Evolutionary conservation across 2,888 invertebrate genomes (phyloP), one percentile per base, ranked within the genome.

Genomic region (Zhuqinia jingwanae): DNA sequence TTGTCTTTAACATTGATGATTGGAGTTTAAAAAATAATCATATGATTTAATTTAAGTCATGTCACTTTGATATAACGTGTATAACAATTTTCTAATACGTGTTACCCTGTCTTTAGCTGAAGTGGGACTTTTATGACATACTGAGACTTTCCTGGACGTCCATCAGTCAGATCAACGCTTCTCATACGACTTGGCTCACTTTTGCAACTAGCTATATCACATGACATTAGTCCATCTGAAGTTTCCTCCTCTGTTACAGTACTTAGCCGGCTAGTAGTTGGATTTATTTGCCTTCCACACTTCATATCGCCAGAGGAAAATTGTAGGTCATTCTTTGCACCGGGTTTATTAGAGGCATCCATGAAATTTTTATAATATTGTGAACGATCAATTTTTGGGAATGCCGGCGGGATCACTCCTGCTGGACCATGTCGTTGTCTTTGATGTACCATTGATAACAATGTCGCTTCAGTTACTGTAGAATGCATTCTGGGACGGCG

Each of bases 401-500:
- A 77, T 25, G 77, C 42, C 22, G 77, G 77, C 10, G 60, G 53
- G 11, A 17, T 17, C 2, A 53, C 1, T 17, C 50, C 70, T 47
- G 50, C 15, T 5, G 25, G 30, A n/a, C 36, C 56, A 10, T 27
- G 30, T 11, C n/a, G 58, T 2, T 58, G 30, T 0, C 27, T 50
- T 58, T 77, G 22, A 15, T 36, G 36, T 1, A 56, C 56, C 45
- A 77, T 56, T 53, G 75, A 73, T 1, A 27, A 25, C 27, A 73
- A 53, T 17, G 50, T 17, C 8, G 50, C 8, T 25, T 53, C 25
- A 13, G 77, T 2, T 3, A 77, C 45, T 13, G 77, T 77, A 36
- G 77, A 58, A 25, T 60, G 45, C 77, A 77, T 77, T 42, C 77
- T 56, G 20, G 15, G 58, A 42, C 58, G 17, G 2, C 27, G 77